Conservation (phyloP, 2,888 invertebrate genomes). For the Cryptophagus acutangulus region DNA sequence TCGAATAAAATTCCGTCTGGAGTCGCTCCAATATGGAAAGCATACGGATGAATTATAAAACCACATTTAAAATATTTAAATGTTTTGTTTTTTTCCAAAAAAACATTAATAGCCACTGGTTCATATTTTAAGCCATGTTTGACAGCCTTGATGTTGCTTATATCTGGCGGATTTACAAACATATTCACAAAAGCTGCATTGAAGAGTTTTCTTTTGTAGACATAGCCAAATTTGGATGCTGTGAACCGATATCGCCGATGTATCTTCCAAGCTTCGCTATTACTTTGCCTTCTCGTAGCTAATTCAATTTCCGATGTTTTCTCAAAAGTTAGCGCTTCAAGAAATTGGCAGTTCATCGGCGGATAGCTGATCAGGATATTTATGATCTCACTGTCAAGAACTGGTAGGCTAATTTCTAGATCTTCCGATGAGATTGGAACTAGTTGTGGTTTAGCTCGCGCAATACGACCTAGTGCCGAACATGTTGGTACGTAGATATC, state of each 20-base stretch:
- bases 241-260: background rate
- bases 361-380: too few relatives aligned
- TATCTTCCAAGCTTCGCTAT: background rate
- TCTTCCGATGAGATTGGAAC: too few relatives aligned
- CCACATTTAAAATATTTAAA: background rate
- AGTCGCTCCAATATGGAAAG: background rate
- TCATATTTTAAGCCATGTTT: background rate
- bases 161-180: background rate
- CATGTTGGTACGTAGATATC: too few relatives aligned
- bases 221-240: too few relatives aligned
- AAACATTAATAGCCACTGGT: background rate
- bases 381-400: too few relatives aligned
- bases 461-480: too few relatives aligned
- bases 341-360: too few relatives aligned
- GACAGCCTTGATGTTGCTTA: background rate
- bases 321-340: too few relatives aligned
- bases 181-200: background rate
- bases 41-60: background rate
- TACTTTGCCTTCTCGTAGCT: background rate
- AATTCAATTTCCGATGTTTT: too few relatives aligned
- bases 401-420: too few relatives aligned
- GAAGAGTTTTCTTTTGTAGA: too few relatives aligned
- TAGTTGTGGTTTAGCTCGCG: too few relatives aligned
- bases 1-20: background rate
- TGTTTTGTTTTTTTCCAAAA: background rate